Base-by-base conservation (phyloP, 2,888 invertebrate species). In the Smittia aterrima region DNA sequence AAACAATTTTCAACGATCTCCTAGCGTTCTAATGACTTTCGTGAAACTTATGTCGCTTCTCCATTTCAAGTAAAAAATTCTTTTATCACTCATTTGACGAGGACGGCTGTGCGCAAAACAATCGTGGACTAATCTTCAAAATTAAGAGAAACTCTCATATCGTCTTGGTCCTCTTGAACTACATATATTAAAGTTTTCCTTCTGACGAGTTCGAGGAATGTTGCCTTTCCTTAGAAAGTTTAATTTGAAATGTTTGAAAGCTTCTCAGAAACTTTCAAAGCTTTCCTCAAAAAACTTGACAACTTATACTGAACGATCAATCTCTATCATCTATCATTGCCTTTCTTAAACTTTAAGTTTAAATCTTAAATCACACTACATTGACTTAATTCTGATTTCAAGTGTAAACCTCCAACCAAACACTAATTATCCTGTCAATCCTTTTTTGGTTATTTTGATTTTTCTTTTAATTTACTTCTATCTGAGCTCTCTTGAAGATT, bases 41-140 rank as follows among this genome's bases (percentile, higher is more conserved):
- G 9, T 32, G 32, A 32, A 32, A 32, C 16, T 47, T 47, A 47
- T 47, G 16, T 13, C 11, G 11, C 16, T 6, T 47, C n/a, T 47
- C 47, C 47, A 47, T 47, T 47, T 47, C 11, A 11, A 47, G 11
- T 47, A 47, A 47, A 47, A 47, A 47, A 47, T n/a, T n/a, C 47
- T n/a, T 47, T 47, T 47, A 47, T 47, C 47, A 47, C 47, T 67
- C 27, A 41, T 67, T 67, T 67, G 67, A 67, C 67, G 67, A 67
- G 67, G 67, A 67, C 67, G 67, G 67, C 32, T 66, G 27, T 67
- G 32, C 66, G 16, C n/a, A 18, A 66, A 41, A 24, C 38, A 40
- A 67, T 22, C 38, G 22, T 58, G 18, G 11, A 11, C 25, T n/a
- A 66, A 66, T 66, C 11, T 6, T 16, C 47, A n/a, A 47, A 47